Base-by-base conservation (phyloP, 2,113 vertebrate genomes). In the Desmodus rotundus region DNA sequence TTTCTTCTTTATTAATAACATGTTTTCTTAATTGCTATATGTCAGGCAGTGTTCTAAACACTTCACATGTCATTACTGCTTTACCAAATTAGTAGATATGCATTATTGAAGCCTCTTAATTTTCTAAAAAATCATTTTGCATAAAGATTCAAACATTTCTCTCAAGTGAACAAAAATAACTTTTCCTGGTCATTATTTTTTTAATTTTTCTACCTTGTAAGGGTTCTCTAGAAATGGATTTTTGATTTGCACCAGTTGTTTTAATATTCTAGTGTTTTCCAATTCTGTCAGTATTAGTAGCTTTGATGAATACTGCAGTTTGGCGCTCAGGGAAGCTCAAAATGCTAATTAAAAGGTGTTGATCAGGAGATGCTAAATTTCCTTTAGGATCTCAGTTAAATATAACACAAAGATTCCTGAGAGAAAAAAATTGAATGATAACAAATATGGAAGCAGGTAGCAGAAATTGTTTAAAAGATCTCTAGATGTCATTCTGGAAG, bases 301-400 rank as follows among this genome's bases (percentile, higher is more conserved):
- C 88, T 95, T 96, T 36, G 33, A 90, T 93, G 92, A 96, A 97
- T 77, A 91, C 61, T 92, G 91, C 85, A 96, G 72, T 97, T 97
- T 26, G 56, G 83, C 88, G 95, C 89, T 94, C 85, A 56, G 63
- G 43, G 78, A 83, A 95, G 94, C 73, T 96, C 94, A 96, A 94
- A 92, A 95, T 96, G 94, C 91, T 97, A 97, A 98, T 97, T 97
- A 98, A 97, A 97, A 96, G 82, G 94, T 95, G 94, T 94, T 96
- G 94, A 96, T 97, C 95, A 95, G 94, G 91, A 95, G 96, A 97
- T 96, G 93, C 92, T 97, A 97, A 97, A 94, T 97, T 97, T 97
- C 91, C 96, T 95, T 96, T 87, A 97, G 89, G 93, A 93, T 96
- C 68, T 82, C 82, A 70, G 94, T 96, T 97, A 97, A 97, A 95